Evolutionary conservation across 2,113 vertebrate genomes (phyloP), one percentile per base, ranked within the genome.

Genomic region (Theristicus caerulescens): DNA sequence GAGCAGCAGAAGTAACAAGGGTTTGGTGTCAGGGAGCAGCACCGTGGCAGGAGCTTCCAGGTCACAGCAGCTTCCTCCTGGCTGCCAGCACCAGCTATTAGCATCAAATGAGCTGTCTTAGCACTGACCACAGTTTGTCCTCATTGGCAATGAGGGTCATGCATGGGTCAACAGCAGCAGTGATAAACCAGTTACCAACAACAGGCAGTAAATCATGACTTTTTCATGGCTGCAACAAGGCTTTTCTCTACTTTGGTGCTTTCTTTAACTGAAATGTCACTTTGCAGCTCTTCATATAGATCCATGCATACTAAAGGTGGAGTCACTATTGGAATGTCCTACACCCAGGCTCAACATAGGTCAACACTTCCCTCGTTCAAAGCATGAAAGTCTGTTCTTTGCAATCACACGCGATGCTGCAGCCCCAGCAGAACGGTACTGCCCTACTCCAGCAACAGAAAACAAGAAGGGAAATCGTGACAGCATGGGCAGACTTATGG

Each of bases 301-400:
- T 79, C 20, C 54, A 36, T 1, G 1, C 2, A 2, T 58, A 14
- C 24, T 83, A 42, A 46, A 3, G 2, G 5, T n/a, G 52, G 40
- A 58, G 57, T 29, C 27, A 4, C 10, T 66, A 42, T 3, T 5
- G 5, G 38, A 9, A 11, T 46, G n/a, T 29, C 66, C 32, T 58
- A 57, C 21, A 24, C 13, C 34, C 3, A 3, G 27, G 34, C 27
- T 36, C 17, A n/a, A 29, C 0, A 0, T 11, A 36, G 42, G 78
- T 61, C 61, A 94, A 66, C 46, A 44, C 12, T 13, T 65, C 14
- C 32, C 32, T 40, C 1, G 0, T 26, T 71, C 44, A 79, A 54
- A 88, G 47, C 14, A 36, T 9, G 47, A 20, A 42, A 42, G 13
- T 27, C 32, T 22, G 15, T 66, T 73, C 65, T 87, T 82, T 27